These are phyloP conservation scores for Thalassoma bifasciatum DNA, from an alignment of 2,113 vertebrate species.

Conservation along the genomic window DNA sequence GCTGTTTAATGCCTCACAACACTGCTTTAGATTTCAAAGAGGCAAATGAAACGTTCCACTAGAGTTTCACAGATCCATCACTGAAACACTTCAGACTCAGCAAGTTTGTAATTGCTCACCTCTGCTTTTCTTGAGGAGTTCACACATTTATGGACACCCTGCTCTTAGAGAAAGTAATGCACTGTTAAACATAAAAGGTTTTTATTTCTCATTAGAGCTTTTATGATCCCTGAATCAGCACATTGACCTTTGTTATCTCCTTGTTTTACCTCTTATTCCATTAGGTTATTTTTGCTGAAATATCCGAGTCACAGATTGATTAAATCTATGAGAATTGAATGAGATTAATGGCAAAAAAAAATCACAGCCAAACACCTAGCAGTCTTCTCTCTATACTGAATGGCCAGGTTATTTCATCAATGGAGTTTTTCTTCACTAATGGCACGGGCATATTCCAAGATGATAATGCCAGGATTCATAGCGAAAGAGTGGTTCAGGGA, in stretches of 20 bases:
- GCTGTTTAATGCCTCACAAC: slow-evolving; percentile 33
- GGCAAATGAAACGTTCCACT: slow-evolving; percentile 79
- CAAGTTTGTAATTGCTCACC: slow-evolving; percentile 74
- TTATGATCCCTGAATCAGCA: background rate
- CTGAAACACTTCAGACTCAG: slow-evolving; percentile 72
- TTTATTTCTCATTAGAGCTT: background rate
- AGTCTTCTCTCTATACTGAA: too few species aligned
- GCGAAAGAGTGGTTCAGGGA: too few species aligned
- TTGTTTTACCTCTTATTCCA: background rate
- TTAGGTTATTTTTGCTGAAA: background rate
- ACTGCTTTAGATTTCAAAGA: slow-evolving; percentile 61
- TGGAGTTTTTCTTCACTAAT: too few species aligned
- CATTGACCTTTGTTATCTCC: background rate
- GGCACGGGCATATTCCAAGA: too few species aligned
- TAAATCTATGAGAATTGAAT: too few species aligned
- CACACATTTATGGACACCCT: slow-evolving; percentile 59
- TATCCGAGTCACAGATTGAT: too few species aligned
- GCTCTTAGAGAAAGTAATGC: slow-evolving; percentile 9
- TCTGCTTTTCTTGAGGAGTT: slow-evolving; percentile 17
- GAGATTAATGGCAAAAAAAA: too few species aligned
- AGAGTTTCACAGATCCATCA: slow-evolving; percentile 39
- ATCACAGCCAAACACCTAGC: too few species aligned
- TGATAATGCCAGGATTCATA: too few species aligned
- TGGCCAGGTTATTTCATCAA: too few species aligned
- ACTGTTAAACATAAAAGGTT: slow-evolving; percentile 6